Base-by-base conservation (phyloP, 2,113 vertebrate genomes). In the Aleadryas rufinucha region DNA sequence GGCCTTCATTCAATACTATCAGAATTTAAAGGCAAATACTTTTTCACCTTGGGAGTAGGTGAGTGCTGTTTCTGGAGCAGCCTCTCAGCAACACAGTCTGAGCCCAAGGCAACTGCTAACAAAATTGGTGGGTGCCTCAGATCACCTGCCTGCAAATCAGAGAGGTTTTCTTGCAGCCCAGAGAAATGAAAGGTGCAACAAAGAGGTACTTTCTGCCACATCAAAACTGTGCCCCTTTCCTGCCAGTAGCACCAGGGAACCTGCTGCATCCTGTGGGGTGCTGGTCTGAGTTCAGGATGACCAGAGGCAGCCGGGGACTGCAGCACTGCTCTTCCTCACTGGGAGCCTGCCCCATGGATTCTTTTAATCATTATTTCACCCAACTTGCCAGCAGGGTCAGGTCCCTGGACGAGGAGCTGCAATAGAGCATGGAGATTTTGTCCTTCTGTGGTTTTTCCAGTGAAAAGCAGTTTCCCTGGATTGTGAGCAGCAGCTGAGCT, bases 241-340 rank as follows among this genome's bases (percentile, higher is more conserved):
- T 39, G 31, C 45, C 44, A n/a, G 45, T 3, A 41, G 41, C 45
- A 47, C 9, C 10, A 16, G 21, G 47, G 56, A 87, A 13, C 1
- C 10, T 5, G 10, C 44, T 54, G 22, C 0, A 0, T 16, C n/a
- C 65, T 54, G 17, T 44, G 42, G 39, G 16, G 19, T 4, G 21
- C 41, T 90, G 63, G 16, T 31, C 16, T 44, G 54, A 26, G 19
- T 24, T 81, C 54, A 52, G 54, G 20, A 11, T 41, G 35, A 31
- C 11, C 72, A 44, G 54, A 50, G 4, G 3, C 41, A 57, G 27
- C 31, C 31, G 19, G 21, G 26, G 49, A 39, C 27, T 44, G 37
- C 68, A 84, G 27, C 4, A 1, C 35, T 56, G 53, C 74, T 64
- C 44, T 15, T 83, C 21, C 23, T 54, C 2, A 1, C 39, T 28